phyloP scores from a whole-genome alignment of 2,888 invertebrate species.

The Xylota sylvarum region DNA sequence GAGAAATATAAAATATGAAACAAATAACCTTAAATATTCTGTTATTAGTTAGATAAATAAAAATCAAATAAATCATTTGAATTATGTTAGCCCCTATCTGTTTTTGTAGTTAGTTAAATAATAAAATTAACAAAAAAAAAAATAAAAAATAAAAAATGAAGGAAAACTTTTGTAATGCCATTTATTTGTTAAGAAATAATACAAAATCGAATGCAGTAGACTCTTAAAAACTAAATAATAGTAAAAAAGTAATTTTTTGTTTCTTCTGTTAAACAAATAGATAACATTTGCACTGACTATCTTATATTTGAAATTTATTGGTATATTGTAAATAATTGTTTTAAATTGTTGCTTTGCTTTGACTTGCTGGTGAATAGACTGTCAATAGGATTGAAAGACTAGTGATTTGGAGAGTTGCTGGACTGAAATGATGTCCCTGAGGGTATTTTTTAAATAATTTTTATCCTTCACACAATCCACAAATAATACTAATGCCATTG shows the following conservation, averaged over 20 bases:
- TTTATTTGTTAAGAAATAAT: constrained; percentile 40
- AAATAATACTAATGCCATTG: no score
- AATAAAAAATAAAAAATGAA: background rate
- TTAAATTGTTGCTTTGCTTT: no score
- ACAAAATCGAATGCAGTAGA: constrained; percentile 49
- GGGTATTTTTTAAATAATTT: no score
- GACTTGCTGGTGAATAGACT: no score
- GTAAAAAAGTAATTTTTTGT: background rate
- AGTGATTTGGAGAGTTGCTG: no score
- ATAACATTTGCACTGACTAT: background rate
- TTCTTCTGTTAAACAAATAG: no score
- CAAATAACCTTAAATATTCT: constrained; percentile 31
- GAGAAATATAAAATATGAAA: constrained; percentile 1
- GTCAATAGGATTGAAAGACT: no score
- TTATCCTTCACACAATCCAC: no score
- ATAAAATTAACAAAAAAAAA: constrained; percentile 15
- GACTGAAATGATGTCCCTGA: no score
- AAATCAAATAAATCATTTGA: constrained; percentile 17
- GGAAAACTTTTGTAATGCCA: constrained; percentile 54
- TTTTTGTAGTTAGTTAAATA: constrained; percentile 67
- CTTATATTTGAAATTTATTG: background rate
- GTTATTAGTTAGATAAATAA: constrained; percentile 61
- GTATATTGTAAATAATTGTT: background rate
- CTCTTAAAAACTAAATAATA: constrained; percentile 26
- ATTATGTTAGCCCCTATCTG: constrained; percentile 21